Conservation (phyloP, 2,113 vertebrate genomes). For the Sylvilagus bachmani region DNA sequence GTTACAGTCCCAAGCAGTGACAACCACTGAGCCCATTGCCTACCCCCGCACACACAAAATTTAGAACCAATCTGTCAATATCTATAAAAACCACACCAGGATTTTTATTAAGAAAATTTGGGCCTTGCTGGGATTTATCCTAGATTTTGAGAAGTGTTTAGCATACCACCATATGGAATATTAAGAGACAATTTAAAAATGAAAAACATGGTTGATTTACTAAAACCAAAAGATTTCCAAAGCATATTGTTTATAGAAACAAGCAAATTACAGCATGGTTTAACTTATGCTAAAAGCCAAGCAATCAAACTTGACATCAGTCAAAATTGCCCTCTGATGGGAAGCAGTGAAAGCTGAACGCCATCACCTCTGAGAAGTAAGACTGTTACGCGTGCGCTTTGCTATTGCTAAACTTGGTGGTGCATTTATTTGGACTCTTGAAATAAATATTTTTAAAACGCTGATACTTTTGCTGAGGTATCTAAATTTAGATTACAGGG, state of each 20-base stretch:
- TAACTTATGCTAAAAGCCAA: not conserved
- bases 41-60: not conserved
- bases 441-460: slow-evolving; percentile 50
- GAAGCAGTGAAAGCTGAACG: not conserved
- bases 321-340: not conserved
- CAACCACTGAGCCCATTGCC: no score
- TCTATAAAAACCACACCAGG: not conserved
- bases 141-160: not conserved
- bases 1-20: no score
- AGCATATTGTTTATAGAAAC: not conserved
- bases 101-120: not conserved
- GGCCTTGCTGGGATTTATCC: not conserved
- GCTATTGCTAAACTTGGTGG: not conserved
- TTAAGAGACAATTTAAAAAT: not conserved
- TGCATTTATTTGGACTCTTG: slow-evolving; percentile 33
- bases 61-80: not conserved
- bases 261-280: not conserved
- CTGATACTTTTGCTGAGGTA: not conserved
- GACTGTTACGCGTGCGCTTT: not conserved
- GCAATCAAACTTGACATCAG: not conserved
- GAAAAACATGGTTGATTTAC: not conserved
- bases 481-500: slow-evolving; percentile 54
- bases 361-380: not conserved
- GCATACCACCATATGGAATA: not conserved
- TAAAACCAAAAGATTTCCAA: not conserved